Base-by-base conservation (phyloP, 2,888 invertebrate species). In the Tineola bisselliella region DNA sequence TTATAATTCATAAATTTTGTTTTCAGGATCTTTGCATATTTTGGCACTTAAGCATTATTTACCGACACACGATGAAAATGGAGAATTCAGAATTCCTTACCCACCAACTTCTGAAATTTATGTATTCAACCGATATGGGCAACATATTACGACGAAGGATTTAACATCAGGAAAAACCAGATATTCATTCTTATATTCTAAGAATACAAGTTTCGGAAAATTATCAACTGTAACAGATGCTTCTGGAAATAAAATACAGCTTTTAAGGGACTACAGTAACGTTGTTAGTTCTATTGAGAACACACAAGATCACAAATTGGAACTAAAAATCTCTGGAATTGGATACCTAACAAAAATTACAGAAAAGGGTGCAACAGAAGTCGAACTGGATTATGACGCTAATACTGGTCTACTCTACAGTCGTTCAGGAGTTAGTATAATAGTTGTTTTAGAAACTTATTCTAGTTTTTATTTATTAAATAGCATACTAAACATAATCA, bases 111-210 rank as follows among this genome's bases (percentile, higher is more conserved):
- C 96, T 66, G 98, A 99, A 84, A 90, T 97, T 63, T 97, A 96
- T 73, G 94, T 96, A 0, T 97, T 97, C 79, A 97, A 97, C 80
- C 90, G 95, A 25, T 97, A 96, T 73, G 99, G 99, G 0, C 98
- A 98, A 77, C 99, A 99, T 79, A 94, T 96, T 25, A 93, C 94
- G 25, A 98, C 98, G 1, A 95, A 94, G 76, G 97, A 98, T 79
- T 87, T 98, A 63, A 94, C 98, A 57, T 98, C 98, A n/a, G 96
- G 95, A 58, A 95, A 96, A 81, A 94, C 94, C 5, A 90, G 97
- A 75, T 98, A 98, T 79, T 95, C 96, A 58, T 99, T 99, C 88
- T 89, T 97, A 19, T 99, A 99, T 87, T 97, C 96, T 58, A 98
- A 98, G 73, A 97, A 97, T 75, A 97, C 97, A 8, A 96, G 96